Percentiles rank a stretch among this genome's conserved stretches.
phyloP scores from a whole-genome alignment of 2,797 vertebrate species.

The Megaceryle alcyon region DNA sequence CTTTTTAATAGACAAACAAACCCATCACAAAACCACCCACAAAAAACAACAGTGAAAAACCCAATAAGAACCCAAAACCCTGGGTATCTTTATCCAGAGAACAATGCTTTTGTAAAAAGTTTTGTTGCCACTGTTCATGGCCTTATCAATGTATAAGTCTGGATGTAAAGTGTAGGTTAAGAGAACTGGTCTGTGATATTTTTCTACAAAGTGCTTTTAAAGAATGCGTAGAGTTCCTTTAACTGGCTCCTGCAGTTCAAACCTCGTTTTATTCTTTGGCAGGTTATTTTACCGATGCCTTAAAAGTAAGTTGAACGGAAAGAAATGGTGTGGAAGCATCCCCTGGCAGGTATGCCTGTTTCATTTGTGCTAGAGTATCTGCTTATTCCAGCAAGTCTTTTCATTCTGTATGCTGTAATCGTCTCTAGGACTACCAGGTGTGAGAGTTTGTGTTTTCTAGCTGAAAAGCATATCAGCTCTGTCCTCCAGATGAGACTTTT shows the following conservation, averaged over 20 bases:
- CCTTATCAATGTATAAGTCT: not conserved
- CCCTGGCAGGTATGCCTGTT: constrained; percentile 86
- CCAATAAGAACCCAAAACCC: too few relatives aligned
- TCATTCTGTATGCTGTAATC: not conserved
- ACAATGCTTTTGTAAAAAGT: not conserved
- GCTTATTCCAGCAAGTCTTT: not conserved
- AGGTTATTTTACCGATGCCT: constrained; percentile 91
- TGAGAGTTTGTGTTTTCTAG: not conserved
- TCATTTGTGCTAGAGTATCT: not conserved
- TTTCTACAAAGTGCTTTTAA: not conserved
- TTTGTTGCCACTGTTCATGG: not conserved
- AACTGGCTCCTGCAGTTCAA: not conserved
- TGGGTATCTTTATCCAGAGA: not conserved
- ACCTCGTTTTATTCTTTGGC: constrained; percentile 38
- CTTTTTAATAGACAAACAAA: not conserved
- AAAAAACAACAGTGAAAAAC: too few relatives aligned
- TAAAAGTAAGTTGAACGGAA: constrained; percentile 81
- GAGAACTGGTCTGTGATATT: not conserved
- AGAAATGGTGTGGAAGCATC: constrained; percentile 90
- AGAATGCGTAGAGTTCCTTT: not conserved
- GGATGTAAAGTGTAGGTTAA: not conserved
- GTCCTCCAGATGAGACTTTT: not conserved
- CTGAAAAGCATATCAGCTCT: not conserved
- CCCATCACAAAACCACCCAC: too few relatives aligned
- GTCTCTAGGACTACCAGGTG: not conserved